Conservation (phyloP, 1,140 invertebrate genomes). For the Zaprionus ornatus region DNA sequence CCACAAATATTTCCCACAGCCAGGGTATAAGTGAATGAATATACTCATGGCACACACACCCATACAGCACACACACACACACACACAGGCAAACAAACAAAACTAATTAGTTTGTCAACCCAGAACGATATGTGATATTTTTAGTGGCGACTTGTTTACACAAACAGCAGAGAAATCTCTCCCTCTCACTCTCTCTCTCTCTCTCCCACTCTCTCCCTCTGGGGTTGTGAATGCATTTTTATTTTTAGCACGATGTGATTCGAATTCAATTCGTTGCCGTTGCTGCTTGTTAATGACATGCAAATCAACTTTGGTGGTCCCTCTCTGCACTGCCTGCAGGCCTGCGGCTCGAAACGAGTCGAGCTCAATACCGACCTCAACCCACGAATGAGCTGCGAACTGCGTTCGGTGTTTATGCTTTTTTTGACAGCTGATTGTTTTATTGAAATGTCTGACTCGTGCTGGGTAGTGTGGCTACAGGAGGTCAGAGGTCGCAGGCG, state of each 20-base stretch:
- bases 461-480: slow-evolving; percentile 8
- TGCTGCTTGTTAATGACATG: slow-evolving; percentile 68
- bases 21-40: background rate
- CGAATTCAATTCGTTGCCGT: slow-evolving; percentile 41
- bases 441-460: slow-evolving; percentile 58
- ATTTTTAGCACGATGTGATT: slow-evolving; percentile 20
- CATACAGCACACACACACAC: slow-evolving; percentile 22
- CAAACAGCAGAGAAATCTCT: background rate
- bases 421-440: slow-evolving; percentile 72
- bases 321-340: background rate
- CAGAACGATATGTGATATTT: slow-evolving; percentile 72
- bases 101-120: slow-evolving; percentile 63
- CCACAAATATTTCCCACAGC: slow-evolving; percentile 47
- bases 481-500: slow-evolving; percentile 6
- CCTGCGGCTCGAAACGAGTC: slow-evolving; percentile 29
- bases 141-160: slow-evolving; percentile 71
- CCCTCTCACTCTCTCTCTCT: background rate
- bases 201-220: background rate
- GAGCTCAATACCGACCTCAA: slow-evolving; percentile 7
- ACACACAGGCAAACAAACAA: background rate
- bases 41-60: slow-evolving; percentile 8
- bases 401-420: slow-evolving; percentile 39
- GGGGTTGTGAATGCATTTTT: slow-evolving; percentile 30
- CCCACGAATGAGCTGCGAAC: background rate
- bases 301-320: slow-evolving; percentile 75